Evolutionary conservation across 2,797 vertebrate genomes (phyloP).

Genomic region (Philypnodon macrostomus): DNA sequence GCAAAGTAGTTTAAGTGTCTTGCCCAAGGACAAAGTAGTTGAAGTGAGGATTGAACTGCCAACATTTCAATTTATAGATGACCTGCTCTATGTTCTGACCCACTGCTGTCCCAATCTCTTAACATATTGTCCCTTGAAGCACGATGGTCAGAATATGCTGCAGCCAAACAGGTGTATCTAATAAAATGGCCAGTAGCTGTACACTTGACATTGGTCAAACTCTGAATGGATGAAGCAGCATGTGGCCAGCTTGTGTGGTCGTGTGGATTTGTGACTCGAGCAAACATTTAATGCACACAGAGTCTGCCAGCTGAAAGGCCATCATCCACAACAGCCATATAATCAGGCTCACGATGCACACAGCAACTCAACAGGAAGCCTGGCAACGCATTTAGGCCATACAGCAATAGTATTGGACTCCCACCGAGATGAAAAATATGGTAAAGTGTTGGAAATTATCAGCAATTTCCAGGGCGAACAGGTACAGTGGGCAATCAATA

Average conservation of each 20-base stretch:
- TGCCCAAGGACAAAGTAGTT: no score
- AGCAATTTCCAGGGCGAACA: neutral
- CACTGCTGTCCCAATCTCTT: no score
- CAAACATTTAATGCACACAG: conserved; percentile 45
- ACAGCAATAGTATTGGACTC: conserved; percentile 10
- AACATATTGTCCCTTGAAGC: no score
- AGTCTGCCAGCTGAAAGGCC: conserved; percentile 48
- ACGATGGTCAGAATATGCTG: no score
- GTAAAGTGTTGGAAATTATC: conserved; percentile 4
- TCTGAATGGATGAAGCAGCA: conserved; percentile 30
- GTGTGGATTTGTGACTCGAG: conserved; percentile 40
- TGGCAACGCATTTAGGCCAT: conserved; percentile 15
- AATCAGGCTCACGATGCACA: conserved; percentile 41
- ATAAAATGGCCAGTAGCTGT: no score
- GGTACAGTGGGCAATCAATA: conserved; percentile 1
- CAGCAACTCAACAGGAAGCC: conserved; percentile 28
- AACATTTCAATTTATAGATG: no score
- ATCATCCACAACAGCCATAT: conserved; percentile 55
- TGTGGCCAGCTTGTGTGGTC: conserved; percentile 18
- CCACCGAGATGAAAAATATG: conserved; percentile 1
- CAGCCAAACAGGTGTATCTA: no score
- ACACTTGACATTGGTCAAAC: conserved; percentile 26
- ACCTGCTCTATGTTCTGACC: no score
- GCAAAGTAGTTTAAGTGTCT: no score
- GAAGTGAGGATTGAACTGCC: no score